Percentiles rank a stretch among this genome's conserved stretches.
Conservation (phyloP, 2,888 invertebrate genomes). For the Papilio gigon region DNA sequence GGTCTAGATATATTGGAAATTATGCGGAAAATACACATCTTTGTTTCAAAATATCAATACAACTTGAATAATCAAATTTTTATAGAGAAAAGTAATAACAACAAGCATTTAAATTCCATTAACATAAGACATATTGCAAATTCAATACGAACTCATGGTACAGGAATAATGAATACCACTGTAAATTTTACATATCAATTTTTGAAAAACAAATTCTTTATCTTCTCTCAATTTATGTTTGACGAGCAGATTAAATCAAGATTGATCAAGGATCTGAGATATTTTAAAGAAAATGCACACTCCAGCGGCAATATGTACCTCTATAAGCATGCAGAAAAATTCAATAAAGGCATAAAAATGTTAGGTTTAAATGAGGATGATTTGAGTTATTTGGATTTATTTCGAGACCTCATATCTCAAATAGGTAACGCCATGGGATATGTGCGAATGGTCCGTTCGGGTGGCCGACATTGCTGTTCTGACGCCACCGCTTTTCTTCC, state of each 20-base stretch:
- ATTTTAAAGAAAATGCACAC: slow-evolving; percentile 88
- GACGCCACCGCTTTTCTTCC: slow-evolving; percentile 95
- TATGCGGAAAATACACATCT: slow-evolving; percentile 97
- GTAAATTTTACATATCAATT: slow-evolving; percentile 97
- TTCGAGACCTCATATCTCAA: slow-evolving; percentile 94
- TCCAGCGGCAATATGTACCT: slow-evolving; percentile 87
- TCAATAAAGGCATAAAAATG: slow-evolving; percentile 94
- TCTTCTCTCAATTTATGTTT: slow-evolving; percentile 98
- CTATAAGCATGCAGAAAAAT: slow-evolving; percentile 95
- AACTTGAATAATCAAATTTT: slow-evolving; percentile 98
- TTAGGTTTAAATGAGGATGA: slow-evolving; percentile 92
- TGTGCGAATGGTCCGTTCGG: slow-evolving; percentile 95
- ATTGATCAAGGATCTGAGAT: slow-evolving; percentile 92
- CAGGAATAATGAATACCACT: slow-evolving; percentile 97
- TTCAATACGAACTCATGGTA: slow-evolving; percentile 97
- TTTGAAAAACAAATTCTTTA: slow-evolving; percentile 94
- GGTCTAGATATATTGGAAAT: slow-evolving; percentile 98
- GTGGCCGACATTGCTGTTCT: slow-evolving; percentile 95
- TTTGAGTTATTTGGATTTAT: slow-evolving; percentile 95
- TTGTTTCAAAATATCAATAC: slow-evolving; percentile 96
- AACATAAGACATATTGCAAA: slow-evolving; percentile 97
- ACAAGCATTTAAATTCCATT: slow-evolving; percentile 97
- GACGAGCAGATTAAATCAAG: slow-evolving; percentile 99
- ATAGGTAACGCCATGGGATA: slow-evolving; percentile 99
- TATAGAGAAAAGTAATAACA: slow-evolving; percentile 94